phyloP scores from a whole-genome alignment of 2,888 invertebrate genomes.

The Drosophila atroscutellata region DNA sequence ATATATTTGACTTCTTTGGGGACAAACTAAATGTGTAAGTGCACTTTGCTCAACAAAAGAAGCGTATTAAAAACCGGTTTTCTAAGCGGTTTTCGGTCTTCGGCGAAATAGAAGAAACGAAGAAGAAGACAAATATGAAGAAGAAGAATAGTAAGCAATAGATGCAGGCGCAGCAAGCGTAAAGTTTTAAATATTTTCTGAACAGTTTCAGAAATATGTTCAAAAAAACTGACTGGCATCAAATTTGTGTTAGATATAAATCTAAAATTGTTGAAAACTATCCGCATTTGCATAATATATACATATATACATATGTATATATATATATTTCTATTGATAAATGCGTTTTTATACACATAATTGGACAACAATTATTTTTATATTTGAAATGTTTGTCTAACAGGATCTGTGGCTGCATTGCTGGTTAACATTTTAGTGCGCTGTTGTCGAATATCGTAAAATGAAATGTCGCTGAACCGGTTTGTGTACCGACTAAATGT shows the following conservation, averaged over 20 bases:
- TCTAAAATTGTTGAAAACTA: neutral
- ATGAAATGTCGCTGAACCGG: too few species aligned
- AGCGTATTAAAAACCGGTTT: slow-evolving; percentile 48
- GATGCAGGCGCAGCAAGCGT: slow-evolving; percentile 38
- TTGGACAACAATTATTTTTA: neutral
- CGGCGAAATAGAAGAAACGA: neutral
- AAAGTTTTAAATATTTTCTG: slow-evolving; percentile 38
- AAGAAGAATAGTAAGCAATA: slow-evolving; percentile 16
- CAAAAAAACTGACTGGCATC: neutral
- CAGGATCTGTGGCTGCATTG: neutral
- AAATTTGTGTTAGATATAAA: neutral
- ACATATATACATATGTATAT: too few species aligned
- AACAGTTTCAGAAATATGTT: slow-evolving; percentile 30
- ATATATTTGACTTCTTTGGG: neutral
- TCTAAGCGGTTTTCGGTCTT: slow-evolving; percentile 20
- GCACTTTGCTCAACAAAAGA: neutral
- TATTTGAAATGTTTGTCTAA: neutral
- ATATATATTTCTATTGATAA: neutral
- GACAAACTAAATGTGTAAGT: neutral
- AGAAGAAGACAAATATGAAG: neutral
- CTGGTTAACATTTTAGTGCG: neutral
- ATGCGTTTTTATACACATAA: neutral
- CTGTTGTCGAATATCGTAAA: too few species aligned
- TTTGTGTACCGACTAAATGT: too few species aligned
- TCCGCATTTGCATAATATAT: neutral